Evolutionary conservation across 2,888 invertebrate genomes (phyloP).

Genomic region (Lepidochrysops patricia): DNA sequence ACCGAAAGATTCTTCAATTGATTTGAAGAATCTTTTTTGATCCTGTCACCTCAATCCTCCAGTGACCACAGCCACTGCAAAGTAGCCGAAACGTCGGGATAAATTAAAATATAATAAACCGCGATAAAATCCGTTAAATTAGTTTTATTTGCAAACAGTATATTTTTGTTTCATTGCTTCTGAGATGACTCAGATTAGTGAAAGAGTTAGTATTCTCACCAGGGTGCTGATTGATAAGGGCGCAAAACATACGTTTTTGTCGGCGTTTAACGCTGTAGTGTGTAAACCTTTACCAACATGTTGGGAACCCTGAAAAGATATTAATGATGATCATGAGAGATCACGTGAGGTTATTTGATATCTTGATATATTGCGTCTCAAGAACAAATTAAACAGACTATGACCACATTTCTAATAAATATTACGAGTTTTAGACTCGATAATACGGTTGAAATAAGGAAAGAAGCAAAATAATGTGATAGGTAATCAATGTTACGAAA

Average conservation of each 20-base stretch:
- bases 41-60: no score
- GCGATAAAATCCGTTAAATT: no score
- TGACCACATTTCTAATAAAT: background rate
- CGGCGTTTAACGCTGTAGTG: constrained; percentile 54
- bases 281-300: constrained; percentile 56
- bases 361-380: background rate
- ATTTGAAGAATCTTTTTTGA: no score
- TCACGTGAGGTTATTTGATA: constrained; percentile 32
- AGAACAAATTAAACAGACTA: background rate
- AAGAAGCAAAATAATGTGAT: background rate
- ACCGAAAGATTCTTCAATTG: no score
- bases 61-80: no score
- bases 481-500: constrained; percentile 63
- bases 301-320: constrained; percentile 52
- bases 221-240: constrained; percentile 49
- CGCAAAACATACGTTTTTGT: constrained; percentile 62
- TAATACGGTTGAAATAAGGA: background rate
- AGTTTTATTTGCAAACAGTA: background rate
- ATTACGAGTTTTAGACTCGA: background rate
- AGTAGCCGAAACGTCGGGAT: no score
- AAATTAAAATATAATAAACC: no score
- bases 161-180: constrained; percentile 32
- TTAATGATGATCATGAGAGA: constrained; percentile 16
- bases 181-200: constrained; percentile 43
- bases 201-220: constrained; percentile 67